These are phyloP conservation scores for Plumapathes pennacea DNA, from an alignment of 92 coral and sea anemone genomes.

Conservation along the genomic window DNA sequence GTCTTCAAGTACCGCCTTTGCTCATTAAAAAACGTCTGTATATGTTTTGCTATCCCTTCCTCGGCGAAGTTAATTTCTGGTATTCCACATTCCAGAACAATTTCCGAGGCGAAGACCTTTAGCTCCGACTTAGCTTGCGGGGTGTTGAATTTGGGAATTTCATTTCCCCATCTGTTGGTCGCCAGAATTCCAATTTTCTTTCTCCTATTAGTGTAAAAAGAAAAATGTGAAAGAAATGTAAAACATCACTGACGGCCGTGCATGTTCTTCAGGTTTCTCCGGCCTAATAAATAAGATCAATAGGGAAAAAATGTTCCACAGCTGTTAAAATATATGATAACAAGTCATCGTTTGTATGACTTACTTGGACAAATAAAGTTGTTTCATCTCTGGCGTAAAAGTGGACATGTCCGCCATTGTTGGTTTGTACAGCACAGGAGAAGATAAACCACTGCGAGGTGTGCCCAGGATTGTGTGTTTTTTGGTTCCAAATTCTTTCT, in stretches of 20 bases:
- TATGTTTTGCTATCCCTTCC: constrained; percentile 53
- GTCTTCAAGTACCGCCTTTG: constrained; percentile 46
- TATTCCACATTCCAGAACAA: constrained; percentile 43
- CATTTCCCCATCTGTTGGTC: constrained; percentile 40
- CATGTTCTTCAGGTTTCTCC: too few relatives aligned
- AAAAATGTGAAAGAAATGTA: too few relatives aligned
- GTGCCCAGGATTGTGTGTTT: too few relatives aligned
- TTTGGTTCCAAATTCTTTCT: constrained; percentile 34
- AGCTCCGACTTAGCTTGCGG: constrained; percentile 40
- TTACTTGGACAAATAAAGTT: constrained; percentile 43
- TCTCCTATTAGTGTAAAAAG: constrained; percentile 39
- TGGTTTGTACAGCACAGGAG: constrained; percentile 25
- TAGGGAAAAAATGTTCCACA: too few relatives aligned
- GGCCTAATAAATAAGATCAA: too few relatives aligned
- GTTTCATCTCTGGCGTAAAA: constrained; percentile 38
- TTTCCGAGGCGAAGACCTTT: constrained; percentile 28
- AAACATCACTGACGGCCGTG: too few relatives aligned
- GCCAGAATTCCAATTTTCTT: constrained; percentile 52
- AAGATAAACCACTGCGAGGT: constrained; percentile 9
- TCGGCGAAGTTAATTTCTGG: constrained; percentile 43
- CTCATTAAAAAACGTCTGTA: constrained; percentile 49
- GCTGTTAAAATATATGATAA: too few relatives aligned
- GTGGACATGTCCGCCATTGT: constrained; percentile 42
- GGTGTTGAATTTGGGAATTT: constrained; percentile 45
- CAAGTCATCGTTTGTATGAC: constrained; percentile 28